Percentiles rank a stretch among this genome's conserved stretches.
These are phyloP conservation scores for Heliconius charithonia DNA, from an alignment of 2,888 invertebrate genomes.

Conservation along the genomic window DNA sequence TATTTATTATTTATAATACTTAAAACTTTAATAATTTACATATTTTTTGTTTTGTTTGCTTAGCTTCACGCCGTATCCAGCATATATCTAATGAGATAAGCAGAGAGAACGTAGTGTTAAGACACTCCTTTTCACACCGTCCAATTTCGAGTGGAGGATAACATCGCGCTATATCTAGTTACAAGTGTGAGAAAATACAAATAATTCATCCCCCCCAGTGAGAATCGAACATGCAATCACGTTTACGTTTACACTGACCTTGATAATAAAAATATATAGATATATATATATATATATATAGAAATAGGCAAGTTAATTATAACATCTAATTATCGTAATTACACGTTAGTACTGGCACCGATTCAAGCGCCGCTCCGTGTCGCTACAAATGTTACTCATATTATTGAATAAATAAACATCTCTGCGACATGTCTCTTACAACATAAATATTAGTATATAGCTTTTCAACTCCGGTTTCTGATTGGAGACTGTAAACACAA, in stretches of 20 bases:
- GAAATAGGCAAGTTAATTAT: slow-evolving; percentile 39
- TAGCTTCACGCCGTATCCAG: too few species aligned
- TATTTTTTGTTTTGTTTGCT: too few species aligned
- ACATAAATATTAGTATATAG: background rate
- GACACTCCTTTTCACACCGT: background rate
- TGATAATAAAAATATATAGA: background rate
- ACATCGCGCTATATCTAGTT: background rate
- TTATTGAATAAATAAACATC: slow-evolving; percentile 26
- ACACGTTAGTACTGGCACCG: slow-evolving; percentile 32
- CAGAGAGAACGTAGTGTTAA: background rate
- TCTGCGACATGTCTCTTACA: background rate
- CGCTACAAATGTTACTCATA: slow-evolving; percentile 25
- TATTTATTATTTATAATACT: background rate
- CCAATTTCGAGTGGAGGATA: background rate
- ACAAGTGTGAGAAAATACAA: background rate
- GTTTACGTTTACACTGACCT: background rate
- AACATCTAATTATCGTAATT: slow-evolving; percentile 40
- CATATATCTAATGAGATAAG: background rate
- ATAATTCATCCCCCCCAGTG: background rate
- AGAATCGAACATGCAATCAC: background rate
- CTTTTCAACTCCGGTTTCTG: too few species aligned
- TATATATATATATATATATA: background rate
- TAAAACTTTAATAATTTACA: background rate
- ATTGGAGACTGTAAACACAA: background rate
- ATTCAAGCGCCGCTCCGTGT: slow-evolving; percentile 36